A percentile compares a stretch with the other conserved stretches of the same genome.
These are phyloP conservation scores for Heteromurus nitidus DNA, from an alignment of 2,888 invertebrate genomes.

Conservation along the genomic window DNA sequence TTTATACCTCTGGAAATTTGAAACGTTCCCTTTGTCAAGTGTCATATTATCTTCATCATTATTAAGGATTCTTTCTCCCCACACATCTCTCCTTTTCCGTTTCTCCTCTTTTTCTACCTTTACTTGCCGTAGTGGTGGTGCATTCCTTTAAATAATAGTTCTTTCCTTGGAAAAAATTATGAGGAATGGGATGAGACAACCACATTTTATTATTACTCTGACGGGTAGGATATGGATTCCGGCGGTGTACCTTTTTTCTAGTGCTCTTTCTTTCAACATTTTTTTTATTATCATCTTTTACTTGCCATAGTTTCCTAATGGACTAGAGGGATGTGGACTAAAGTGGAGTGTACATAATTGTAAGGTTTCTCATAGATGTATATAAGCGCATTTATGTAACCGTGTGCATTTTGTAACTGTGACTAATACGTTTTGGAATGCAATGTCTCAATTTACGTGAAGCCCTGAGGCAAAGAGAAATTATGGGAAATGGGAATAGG, in stretches of 20 bases:
- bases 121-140: not conserved
- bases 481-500: conserved; percentile 18
- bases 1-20: conserved; percentile 47
- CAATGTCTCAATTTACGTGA: conserved; percentile 59
- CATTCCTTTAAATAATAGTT: conserved; percentile 44
- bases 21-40: conserved; percentile 55
- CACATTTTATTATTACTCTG: conserved; percentile 45
- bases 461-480: conserved; percentile 28
- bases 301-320: conserved; percentile 3
- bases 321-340: not conserved
- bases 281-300: conserved; percentile 39
- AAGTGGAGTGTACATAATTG: conserved; percentile 5
- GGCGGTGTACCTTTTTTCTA: conserved; percentile 10
- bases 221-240: conserved; percentile 53
- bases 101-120: not conserved
- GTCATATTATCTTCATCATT: conserved; percentile 57
- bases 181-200: conserved; percentile 54
- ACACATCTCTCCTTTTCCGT: too few relatives aligned
- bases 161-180: conserved; percentile 49
- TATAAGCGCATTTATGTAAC: conserved; percentile 14
- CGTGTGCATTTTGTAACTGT: conserved; percentile 10
- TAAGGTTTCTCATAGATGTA: not conserved
- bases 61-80: conserved; percentile 24
- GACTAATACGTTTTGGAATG: conserved; percentile 61
- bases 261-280: conserved; percentile 19